Base-by-base conservation (phyloP, 2,888 invertebrate species). In the Baccha elongata region DNA sequence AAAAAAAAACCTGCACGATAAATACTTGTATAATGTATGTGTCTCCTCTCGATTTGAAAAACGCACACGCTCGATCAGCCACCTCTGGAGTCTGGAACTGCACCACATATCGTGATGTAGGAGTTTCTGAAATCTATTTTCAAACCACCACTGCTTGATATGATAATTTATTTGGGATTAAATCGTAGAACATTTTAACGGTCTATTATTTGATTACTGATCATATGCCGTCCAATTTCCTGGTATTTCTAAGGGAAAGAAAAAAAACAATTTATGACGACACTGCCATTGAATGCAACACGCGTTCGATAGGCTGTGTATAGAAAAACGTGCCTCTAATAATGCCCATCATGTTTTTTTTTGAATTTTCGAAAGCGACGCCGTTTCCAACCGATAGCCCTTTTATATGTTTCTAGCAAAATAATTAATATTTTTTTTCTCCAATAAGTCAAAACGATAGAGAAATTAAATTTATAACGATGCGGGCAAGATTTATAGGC, bases 371-470 rank as follows among this genome's bases (percentile, higher is more conserved):
- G 37, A n/a, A 44, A 37, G 6, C 10, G 44, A 52, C 52, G 23
- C 5, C 8, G 15, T 23, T 60, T 42, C 42, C 58, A 5, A 58
- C 29, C 44, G 17, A 29, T 44, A 64, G 64, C 64, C 76, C 64
- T 48, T 48, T 37, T 17, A 29, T 60, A 65, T 37, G 35, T 26
- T 58, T 62, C 23, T 32, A 5, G 17, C n/a, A 44, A 3, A 40
- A 58, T 46, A 60, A 60, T 74, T 55, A 37, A 48, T 42, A 69
- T 62, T 52, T 69, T 52, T 69, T 80, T 80, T 69, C 21, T 26
- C 44, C 64, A 80, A 80, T 80, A 80, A 80, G 26, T 80, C 80
- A 69, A 64, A 60, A 60, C 75, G 69, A 64, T 58, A 80, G 69
- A 64, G 29, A 58, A 50, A 75, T 19, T 58, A 52, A 69, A 80